Conservation (phyloP, 2,797 vertebrate genomes). For the Sebastes vulpes region DNA sequence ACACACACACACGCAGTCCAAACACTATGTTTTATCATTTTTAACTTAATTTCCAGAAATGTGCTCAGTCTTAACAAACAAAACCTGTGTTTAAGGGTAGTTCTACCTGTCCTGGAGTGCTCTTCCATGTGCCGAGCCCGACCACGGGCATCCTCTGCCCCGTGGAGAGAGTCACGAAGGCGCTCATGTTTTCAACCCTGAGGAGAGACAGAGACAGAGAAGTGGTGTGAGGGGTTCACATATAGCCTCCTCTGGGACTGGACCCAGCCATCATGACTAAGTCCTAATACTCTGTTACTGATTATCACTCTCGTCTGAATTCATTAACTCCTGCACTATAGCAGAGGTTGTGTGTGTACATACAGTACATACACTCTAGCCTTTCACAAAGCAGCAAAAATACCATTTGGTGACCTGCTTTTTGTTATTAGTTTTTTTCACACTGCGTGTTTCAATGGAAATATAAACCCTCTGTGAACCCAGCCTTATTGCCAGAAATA, state of each 20-base stretch:
- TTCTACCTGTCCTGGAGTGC: constrained; percentile 79
- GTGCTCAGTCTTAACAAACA: neutral
- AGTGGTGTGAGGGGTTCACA: constrained; percentile 13
- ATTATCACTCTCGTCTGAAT: constrained; percentile 56
- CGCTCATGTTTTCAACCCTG: constrained; percentile 67
- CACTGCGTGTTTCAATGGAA: constrained; percentile 28
- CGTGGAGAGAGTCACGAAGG: constrained; percentile 65
- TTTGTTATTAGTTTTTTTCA: neutral
- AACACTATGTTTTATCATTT: neutral
- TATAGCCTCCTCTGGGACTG: neutral
- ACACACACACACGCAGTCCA: neutral
- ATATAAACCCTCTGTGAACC: constrained; percentile 62
- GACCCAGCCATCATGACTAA: constrained; percentile 57
- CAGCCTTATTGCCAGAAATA: constrained; percentile 43
- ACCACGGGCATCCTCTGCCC: constrained; percentile 81
- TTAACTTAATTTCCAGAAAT: neutral
- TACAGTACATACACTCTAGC: neutral
- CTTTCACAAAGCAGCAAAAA: neutral
- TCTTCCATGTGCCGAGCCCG: constrained; percentile 87
- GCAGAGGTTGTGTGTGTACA: neutral
- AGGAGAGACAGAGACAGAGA: constrained; percentile 10
- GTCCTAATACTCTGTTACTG: constrained; percentile 57
- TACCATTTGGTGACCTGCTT: constrained; percentile 7
- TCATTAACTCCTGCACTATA: constrained; percentile 53
- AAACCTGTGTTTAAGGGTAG: neutral